Evolutionary conservation across 2,113 vertebrate genomes (phyloP), one percentile per base, ranked within the genome.

Genomic region (Protobothrops mucrosquamatus): DNA sequence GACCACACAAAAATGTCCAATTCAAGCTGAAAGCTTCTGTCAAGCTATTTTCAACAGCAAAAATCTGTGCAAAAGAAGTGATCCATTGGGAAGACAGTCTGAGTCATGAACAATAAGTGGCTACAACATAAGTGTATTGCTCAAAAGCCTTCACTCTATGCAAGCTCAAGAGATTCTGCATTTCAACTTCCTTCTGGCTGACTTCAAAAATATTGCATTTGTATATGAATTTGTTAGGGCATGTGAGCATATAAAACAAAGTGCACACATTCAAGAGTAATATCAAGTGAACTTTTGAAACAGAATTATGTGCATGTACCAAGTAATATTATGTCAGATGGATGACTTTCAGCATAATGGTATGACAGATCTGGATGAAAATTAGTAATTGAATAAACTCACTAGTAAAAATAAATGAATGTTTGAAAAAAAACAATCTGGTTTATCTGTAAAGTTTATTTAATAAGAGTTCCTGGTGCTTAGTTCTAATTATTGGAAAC

Each of bases 381-480:
- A 0, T 9, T 46, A 0, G 2, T 2, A 86, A 26, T 92, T 89
- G 29, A 1, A 87, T 93, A 15, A 1, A 0, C 54, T 87, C 91
- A 92, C 1, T 4, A 43, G 57, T 89, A 2, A 92, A 74, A 92
- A 89, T 51, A 1, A 39, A 14, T 24, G 23, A 61, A 3, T 15
- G 90, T 0, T 34, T 90, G 0, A 22, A 74, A 55, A 69, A 85
- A 54, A 55, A 54, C n/a, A 1, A 3, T 94, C 55, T 12, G 3
- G 0, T 39, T 46, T 64, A 74, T 29, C 94, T 93, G 10, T 91
- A 88, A 90, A 92, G 94, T 48, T 1, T 5, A 61, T 18, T n/a
- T 6, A 93, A 69, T 90, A 92, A 88, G 89, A 56, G 1, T 91
- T n/a, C 85, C 91, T 11, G 61, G 85, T 88, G n/a, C 86, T 61